A percentile compares a stretch with the other conserved stretches of the same genome.
Conservation (phyloP, 2,113 vertebrate species). For the Hippopotamus amphibius region DNA sequence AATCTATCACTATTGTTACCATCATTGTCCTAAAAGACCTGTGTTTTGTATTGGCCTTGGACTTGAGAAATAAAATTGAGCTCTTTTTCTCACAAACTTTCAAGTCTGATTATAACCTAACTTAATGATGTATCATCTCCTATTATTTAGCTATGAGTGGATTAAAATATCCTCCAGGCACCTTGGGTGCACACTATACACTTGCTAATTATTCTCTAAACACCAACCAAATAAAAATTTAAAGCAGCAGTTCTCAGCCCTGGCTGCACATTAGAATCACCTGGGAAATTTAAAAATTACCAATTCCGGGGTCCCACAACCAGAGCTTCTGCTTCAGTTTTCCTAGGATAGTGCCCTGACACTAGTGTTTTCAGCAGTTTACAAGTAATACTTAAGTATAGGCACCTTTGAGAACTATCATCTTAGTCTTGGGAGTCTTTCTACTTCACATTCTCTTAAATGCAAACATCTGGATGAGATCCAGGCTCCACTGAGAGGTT, state of each 20-base stretch:
- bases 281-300: background rate
- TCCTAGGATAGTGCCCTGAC: background rate
- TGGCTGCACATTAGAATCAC: background rate
- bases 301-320: background rate
- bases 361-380: background rate
- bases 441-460: background rate
- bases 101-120: background rate
- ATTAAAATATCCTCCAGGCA: background rate
- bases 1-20: background rate
- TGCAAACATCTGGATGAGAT: background rate
- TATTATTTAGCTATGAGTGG: background rate
- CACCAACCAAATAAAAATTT: background rate
- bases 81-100: background rate
- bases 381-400: background rate
- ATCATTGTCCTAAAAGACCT: background rate
- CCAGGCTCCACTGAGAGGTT: background rate
- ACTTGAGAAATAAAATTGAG: background rate
- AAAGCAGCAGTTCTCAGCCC: background rate
- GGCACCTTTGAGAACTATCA: background rate
- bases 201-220: background rate
- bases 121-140: background rate
- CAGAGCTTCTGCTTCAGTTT: background rate
- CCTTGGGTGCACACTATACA: background rate
- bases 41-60: background rate
- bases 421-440: background rate